Percentiles rank a stretch among this genome's conserved stretches.
Conservation (phyloP, 2,113 vertebrate genomes). For the Drymodes brunneopygia region DNA sequence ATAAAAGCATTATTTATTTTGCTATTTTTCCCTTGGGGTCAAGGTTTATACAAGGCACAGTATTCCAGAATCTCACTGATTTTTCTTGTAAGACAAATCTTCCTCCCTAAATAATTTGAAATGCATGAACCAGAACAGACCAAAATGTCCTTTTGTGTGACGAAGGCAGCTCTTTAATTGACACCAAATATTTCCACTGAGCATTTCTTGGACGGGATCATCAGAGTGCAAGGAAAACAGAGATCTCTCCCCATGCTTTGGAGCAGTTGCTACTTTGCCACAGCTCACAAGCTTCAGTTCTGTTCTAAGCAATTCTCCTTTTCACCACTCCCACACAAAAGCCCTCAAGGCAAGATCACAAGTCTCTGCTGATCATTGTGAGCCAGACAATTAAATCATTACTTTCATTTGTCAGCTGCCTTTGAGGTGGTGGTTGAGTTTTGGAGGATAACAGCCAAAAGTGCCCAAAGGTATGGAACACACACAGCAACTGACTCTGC, state of each 20-base stretch:
- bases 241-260: neutral
- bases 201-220: neutral
- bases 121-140: neutral
- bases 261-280: neutral
- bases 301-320: neutral
- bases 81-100: neutral
- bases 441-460: neutral
- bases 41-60: neutral
- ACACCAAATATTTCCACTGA: neutral
- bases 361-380: neutral
- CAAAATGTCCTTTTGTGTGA: neutral
- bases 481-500: neutral
- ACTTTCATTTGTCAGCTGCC: neutral
- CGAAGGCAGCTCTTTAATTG: neutral
- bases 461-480: neutral
- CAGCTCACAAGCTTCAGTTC: neutral
- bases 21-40: neutral
- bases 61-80: neutral
- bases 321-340: neutral
- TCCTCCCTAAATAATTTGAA: neutral
- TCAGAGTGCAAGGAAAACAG: neutral
- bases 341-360: neutral
- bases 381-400: neutral
- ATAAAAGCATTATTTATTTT: neutral
- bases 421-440: neutral